Evolutionary conservation across 2,888 invertebrate genomes (phyloP), one percentile per base, ranked within the genome.

Genomic region (Papilio elwesi): DNA sequence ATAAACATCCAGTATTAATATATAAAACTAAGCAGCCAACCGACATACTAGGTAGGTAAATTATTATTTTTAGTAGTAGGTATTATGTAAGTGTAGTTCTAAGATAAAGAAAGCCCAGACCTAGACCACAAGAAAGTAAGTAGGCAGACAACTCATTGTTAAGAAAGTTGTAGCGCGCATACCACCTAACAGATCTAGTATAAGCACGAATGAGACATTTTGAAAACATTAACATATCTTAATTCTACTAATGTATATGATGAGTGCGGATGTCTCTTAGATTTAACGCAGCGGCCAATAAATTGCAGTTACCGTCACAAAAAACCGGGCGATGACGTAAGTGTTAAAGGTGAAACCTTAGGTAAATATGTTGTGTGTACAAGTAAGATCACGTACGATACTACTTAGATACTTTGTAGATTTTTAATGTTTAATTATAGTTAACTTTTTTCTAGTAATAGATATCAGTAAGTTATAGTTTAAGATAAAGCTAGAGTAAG

Each of bases 261-360:
- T 66, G 36, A 49, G 5, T 10, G 7, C 1, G 13, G 43, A 51
- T 43, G 26, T 26, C 10, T 16, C n/a, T n/a, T 57, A 15, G 6
- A 13, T 48, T 49, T 55, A 3, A 66, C 15, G 13, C 66, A 51
- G 65, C 10, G 51, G 49, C 15, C 52, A 59, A 47, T 55, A 52
- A 65, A 49, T 16, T 53, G 72, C 73, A 73, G 68, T 65, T 8
- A 38, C 36, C 47, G 73, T 73, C 68, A 68, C 63, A 47, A 15
- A 64, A 64, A 73, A 65, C 73, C 73, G 73, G 73, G 73, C 73
- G 73, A 73, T 73, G 73, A 73, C 68, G 12, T 57, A 52, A 47
- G 68, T 16, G 53, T 47, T 13, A 51, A 51, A 15, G 53, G 16
- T 43, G 51, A 26, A n/a, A n/a, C n/a, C n/a, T 65, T 16, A 59